A percentile compares a stretch with the other conserved stretches of the same genome.
phyloP scores from a whole-genome alignment of 2,113 vertebrate species.

The Aegotheles bennettii region DNA sequence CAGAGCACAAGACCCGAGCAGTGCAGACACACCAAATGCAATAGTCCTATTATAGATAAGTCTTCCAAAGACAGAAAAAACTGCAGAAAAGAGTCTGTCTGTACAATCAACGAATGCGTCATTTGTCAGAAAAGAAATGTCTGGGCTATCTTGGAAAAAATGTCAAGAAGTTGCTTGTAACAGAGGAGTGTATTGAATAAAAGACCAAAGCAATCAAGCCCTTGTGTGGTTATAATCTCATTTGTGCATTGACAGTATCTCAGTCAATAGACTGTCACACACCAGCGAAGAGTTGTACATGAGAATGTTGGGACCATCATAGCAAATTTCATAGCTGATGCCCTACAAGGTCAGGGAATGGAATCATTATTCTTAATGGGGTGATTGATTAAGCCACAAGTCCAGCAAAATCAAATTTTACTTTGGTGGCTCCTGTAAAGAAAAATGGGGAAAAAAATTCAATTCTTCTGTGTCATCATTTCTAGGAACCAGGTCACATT shows the following conservation, averaged over 20 bases:
- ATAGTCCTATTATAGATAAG: background rate
- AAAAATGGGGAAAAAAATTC: background rate
- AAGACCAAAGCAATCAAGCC: conserved; percentile 35
- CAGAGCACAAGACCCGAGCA: background rate
- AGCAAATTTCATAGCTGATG: conserved; percentile 24
- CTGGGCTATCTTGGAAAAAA: background rate
- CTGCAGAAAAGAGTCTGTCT: background rate
- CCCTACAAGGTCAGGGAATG: conserved; percentile 37
- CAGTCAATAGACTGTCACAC: conserved; percentile 48
- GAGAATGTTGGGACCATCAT: conserved; percentile 33
- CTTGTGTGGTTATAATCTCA: conserved; percentile 44
- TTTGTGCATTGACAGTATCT: conserved; percentile 40
- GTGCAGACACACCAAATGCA: background rate
- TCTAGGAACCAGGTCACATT: background rate
- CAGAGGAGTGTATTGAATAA: conserved; percentile 32
- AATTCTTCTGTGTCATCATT: background rate
- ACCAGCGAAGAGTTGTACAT: background rate
- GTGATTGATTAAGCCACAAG: conserved; percentile 54
- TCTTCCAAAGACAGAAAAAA: background rate
- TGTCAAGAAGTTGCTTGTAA: background rate
- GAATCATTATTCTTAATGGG: conserved; percentile 36
- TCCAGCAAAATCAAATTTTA: conserved; percentile 50
- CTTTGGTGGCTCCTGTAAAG: background rate
- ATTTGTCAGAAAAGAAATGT: background rate
- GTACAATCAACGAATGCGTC: background rate